Percentiles rank a stretch among this genome's conserved stretches.
These are phyloP conservation scores for Odontamblyopus lacepedii DNA, from an alignment of 2,797 vertebrate species.

Conservation along the genomic window DNA sequence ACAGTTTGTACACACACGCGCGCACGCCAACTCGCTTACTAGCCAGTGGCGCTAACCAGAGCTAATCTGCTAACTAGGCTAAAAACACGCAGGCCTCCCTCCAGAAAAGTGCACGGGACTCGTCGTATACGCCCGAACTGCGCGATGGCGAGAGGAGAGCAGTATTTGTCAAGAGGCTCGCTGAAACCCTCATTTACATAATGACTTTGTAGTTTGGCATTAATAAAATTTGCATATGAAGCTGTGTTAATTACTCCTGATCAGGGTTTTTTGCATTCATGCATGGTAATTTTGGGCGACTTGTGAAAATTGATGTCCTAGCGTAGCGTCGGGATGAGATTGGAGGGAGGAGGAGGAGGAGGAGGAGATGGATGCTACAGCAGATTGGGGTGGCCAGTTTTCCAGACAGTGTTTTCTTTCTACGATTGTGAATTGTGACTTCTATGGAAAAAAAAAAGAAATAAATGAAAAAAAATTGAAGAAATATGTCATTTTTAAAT, in stretches of 20 bases:
- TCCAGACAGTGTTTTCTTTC: conserved; percentile 19
- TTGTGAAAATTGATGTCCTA: conserved; percentile 99
- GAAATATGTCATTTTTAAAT: no score
- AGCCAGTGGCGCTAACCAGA: conserved; percentile 69
- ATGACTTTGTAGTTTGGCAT: conserved; percentile 99
- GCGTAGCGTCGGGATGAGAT: conserved; percentile 84
- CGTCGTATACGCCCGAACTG: conserved; percentile 78
- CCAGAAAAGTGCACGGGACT: conserved; percentile 78
- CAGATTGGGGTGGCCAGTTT: conserved; percentile 41
- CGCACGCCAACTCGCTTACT: conserved; percentile 43
- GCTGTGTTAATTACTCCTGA: conserved; percentile 99
- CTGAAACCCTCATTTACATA: conserved; percentile 99
- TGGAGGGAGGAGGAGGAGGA: conserved; percentile 47
- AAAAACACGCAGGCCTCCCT: conserved; percentile 70
- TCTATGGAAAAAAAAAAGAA: neutral
- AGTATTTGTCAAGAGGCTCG: conserved; percentile 99
- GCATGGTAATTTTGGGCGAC: conserved; percentile 99
- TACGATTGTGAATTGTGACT: conserved; percentile 5
- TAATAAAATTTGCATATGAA: conserved; percentile 99
- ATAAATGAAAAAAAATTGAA: no score
- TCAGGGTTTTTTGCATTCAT: conserved; percentile 99
- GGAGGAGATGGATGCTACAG: conserved; percentile 33
- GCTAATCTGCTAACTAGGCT: conserved; percentile 63
- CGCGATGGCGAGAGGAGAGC: conserved; percentile 84
- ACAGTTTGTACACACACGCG: conserved; percentile 68